Percentiles rank a stretch among this genome's conserved stretches.
Evolutionary conservation across 2,113 vertebrate genomes (phyloP).

Genomic region (Anhinga anhinga): DNA sequence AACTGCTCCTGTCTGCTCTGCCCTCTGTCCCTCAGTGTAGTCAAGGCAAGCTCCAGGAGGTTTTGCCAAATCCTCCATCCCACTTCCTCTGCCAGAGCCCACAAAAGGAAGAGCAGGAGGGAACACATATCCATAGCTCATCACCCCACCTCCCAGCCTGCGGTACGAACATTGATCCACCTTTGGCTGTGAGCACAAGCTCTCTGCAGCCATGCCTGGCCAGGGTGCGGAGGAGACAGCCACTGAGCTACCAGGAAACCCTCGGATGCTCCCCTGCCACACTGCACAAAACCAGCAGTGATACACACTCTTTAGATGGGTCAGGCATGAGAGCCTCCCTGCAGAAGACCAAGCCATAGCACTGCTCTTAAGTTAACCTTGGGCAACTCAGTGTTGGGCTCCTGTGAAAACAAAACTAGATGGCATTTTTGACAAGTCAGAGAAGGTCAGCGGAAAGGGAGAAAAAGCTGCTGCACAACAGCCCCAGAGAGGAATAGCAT

Average conservation of each 20-base stretch:
- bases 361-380: background rate
- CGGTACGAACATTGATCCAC: rapidly evolving
- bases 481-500: background rate
- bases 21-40: background rate
- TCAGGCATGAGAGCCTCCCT: background rate
- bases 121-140: background rate
- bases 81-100: background rate
- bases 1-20: background rate
- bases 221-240: background rate
- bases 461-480: background rate
- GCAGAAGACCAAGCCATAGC: background rate
- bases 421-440: background rate
- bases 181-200: background rate
- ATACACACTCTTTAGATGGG: background rate
- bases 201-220: background rate
- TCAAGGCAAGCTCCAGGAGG: background rate
- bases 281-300: background rate
- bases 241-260: background rate
- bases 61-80: background rate
- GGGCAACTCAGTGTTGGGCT: rapidly evolving
- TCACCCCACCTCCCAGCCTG: background rate
- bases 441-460: constrained; percentile 1
- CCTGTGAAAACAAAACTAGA: background rate
- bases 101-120: background rate
- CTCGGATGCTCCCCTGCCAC: background rate